Evolutionary conservation across 2,113 vertebrate species (phyloP).

Genomic region (Glareola pratincola): DNA sequence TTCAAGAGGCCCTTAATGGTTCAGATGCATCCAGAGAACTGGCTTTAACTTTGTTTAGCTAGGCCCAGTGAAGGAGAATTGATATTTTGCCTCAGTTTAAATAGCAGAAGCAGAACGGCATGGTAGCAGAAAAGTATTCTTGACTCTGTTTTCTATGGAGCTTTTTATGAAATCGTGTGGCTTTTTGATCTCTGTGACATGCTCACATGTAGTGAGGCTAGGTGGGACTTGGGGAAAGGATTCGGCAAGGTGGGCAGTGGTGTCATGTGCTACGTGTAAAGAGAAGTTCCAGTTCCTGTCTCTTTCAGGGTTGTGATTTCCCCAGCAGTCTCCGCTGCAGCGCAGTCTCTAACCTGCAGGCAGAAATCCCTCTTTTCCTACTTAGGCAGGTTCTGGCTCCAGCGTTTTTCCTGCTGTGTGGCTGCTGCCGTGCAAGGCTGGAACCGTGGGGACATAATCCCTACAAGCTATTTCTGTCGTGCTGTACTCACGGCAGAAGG

Average conservation of each 20-base stretch:
- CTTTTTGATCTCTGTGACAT: not conserved
- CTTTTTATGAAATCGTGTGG: not conserved
- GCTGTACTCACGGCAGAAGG: not conserved
- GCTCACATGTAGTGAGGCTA: not conserved
- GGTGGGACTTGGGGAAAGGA: not conserved
- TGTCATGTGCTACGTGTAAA: not conserved
- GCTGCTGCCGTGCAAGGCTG: not conserved
- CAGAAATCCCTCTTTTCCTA: not conserved
- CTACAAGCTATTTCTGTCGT: not conserved
- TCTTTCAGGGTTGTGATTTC: not conserved
- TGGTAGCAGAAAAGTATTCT: not conserved
- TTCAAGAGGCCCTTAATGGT: not conserved
- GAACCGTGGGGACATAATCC: accelerated
- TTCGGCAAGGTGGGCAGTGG: not conserved
- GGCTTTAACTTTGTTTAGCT: not conserved
- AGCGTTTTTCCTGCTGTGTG: not conserved
- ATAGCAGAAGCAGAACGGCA: not conserved
- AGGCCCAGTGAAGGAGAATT: not conserved
- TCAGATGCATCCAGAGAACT: not conserved
- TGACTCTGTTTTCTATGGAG: not conserved
- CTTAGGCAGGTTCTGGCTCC: not conserved
- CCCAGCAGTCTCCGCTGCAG: not conserved
- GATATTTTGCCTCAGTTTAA: not conserved
- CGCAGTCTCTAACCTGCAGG: not conserved
- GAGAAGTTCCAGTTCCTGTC: not conserved